Conservation (phyloP, 2,113 vertebrate species). For the Malurus cyaneus region DNA sequence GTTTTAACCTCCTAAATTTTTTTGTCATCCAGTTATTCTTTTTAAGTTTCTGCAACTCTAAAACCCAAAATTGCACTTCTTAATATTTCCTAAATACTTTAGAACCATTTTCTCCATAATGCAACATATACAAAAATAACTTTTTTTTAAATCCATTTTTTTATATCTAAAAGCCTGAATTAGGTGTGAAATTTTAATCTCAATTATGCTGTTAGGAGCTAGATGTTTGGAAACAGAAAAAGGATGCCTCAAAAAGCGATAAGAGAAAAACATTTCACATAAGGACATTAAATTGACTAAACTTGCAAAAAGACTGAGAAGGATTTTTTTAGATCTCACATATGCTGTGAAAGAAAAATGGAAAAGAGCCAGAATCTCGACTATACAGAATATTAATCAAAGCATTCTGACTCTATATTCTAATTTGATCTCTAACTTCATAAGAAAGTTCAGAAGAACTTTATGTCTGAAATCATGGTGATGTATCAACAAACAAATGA, state of each 20-base stretch:
- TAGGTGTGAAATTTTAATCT: not conserved
- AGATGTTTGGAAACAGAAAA: constrained; percentile 10
- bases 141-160: not conserved
- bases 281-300: not conserved
- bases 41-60: not conserved
- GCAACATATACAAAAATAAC: not conserved
- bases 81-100: not conserved
- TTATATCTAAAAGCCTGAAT: not conserved
- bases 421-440: not conserved
- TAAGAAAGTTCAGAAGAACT: not conserved
- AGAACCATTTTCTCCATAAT: not conserved
- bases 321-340: not conserved
- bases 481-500: not conserved
- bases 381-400: not conserved
- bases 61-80: not conserved
- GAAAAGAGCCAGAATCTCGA: not conserved
- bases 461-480: not conserved
- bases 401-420: not conserved
- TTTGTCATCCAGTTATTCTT: not conserved
- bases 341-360: not conserved
- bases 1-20: not conserved
- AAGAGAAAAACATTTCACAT: not conserved
- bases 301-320: not conserved
- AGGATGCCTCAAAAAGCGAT: not conserved
- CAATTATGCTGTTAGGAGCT: not conserved